Evolutionary conservation across 2,888 invertebrate genomes (phyloP).

Genomic region (Drosophila greeni): DNA sequence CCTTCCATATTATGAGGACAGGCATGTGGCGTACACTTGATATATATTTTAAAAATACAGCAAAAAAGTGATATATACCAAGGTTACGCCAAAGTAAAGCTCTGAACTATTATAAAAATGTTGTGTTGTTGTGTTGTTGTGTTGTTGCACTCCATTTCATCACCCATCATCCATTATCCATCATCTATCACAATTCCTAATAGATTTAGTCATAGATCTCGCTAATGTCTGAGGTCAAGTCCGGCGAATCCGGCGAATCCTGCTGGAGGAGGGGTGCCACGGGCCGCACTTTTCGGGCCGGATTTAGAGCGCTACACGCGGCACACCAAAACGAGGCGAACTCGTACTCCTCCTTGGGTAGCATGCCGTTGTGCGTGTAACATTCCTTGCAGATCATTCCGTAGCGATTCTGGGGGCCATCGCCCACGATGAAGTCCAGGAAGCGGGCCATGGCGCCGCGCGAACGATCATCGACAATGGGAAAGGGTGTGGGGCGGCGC

Average conservation of each 20-base stretch:
- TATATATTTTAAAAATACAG: not conserved
- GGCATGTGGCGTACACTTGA: slow-evolving; percentile 48
- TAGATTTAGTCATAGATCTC: slow-evolving; percentile 6
- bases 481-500: slow-evolving; percentile 77
- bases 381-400: slow-evolving; percentile 96
- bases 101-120: not conserved
- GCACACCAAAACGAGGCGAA: slow-evolving; percentile 92
- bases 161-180: too few relatives aligned
- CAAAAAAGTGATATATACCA: not conserved
- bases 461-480: slow-evolving; percentile 80
- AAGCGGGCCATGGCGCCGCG: slow-evolving; percentile 91
- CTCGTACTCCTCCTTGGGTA: slow-evolving; percentile 85
- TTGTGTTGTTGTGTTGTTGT: too few relatives aligned
- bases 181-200: too few relatives aligned
- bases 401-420: slow-evolving; percentile 95
- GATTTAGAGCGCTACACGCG: slow-evolving; percentile 92
- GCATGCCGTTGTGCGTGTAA: slow-evolving; percentile 94
- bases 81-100: not conserved
- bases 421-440: slow-evolving; percentile 95
- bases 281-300: slow-evolving; percentile 91
- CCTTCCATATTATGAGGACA: not conserved
- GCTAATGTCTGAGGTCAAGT: slow-evolving; percentile 21
- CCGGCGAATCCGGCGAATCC: slow-evolving; percentile 36
- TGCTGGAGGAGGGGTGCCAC: slow-evolving; percentile 82
- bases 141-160: too few relatives aligned